Conservation (phyloP, 2,113 vertebrate genomes). For the Edolisoma coerulescens region DNA sequence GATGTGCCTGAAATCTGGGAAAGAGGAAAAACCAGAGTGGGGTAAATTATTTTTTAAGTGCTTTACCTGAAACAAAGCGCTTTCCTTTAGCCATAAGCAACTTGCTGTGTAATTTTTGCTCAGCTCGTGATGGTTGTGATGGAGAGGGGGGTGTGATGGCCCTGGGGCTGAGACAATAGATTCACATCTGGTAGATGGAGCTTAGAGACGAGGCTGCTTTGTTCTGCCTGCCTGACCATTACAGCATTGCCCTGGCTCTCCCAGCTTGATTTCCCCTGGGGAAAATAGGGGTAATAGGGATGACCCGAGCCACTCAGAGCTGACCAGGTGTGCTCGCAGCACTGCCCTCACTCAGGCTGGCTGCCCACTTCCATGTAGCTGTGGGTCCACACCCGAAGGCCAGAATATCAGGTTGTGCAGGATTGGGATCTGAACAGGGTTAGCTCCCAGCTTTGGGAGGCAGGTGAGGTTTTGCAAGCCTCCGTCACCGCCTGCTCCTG, state of each 20-base stretch:
- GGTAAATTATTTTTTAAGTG: neutral
- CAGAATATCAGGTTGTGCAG: neutral
- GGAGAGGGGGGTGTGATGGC: neutral
- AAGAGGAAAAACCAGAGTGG: neutral
- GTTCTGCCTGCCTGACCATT: slow-evolving; percentile 22
- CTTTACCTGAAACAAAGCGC: neutral
- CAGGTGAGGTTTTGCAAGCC: slow-evolving; percentile 13
- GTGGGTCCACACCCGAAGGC: rapidly evolving
- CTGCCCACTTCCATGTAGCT: neutral
- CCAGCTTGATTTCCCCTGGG: neutral
- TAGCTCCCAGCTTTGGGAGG: neutral
- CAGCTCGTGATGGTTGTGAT: neutral
- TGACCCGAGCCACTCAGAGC: neutral
- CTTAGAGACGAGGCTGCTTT: slow-evolving; percentile 1
- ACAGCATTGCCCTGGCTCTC: neutral
- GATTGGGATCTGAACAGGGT: neutral
- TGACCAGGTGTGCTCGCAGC: rapidly evolving
- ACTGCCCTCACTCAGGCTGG: neutral
- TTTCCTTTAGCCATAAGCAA: neutral
- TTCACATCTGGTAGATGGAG: slow-evolving; percentile 50
- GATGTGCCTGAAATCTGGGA: neutral
- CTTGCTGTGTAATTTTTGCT: neutral
- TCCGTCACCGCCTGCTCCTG: neutral
- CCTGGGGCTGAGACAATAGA: slow-evolving; percentile 30
- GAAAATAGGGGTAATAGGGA: neutral